These are phyloP conservation scores for Ips typographus DNA, from an alignment of 1,140 invertebrate genomes.

Conservation along the genomic window DNA sequence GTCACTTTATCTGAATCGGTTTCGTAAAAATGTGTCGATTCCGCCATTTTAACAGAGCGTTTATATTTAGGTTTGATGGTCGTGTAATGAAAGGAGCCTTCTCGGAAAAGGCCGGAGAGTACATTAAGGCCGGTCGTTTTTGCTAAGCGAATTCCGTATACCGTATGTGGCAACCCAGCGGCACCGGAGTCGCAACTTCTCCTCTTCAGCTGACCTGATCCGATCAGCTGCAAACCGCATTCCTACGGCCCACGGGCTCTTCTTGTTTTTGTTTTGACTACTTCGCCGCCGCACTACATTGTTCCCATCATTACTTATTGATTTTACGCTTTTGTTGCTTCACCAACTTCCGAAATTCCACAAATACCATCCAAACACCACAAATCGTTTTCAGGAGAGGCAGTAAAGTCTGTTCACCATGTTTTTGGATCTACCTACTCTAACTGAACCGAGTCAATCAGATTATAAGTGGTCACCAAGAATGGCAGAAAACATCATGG, in stretches of 20 bases:
- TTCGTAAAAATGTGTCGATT: not conserved
- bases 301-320: constrained; percentile 23
- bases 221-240: constrained; percentile 36
- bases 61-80: not conserved
- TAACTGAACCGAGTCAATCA: too few species aligned
- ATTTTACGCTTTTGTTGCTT: constrained; percentile 4
- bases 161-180: constrained; percentile 32
- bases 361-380: too few species aligned
- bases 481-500: too few species aligned
- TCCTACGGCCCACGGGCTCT: constrained; percentile 32
- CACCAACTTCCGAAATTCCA: not conserved
- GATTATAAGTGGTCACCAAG: too few species aligned
- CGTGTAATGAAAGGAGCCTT: not conserved
- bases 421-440: too few species aligned
- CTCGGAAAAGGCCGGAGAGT: constrained; percentile 1
- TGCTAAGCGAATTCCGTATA: constrained; percentile 29
- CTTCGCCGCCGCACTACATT: constrained; percentile 21
- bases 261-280: constrained; percentile 35
- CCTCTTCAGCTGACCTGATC: constrained; percentile 25
- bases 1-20: not conserved
- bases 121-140: constrained; percentile 10
- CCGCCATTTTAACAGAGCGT: not conserved
- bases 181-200: constrained; percentile 18
- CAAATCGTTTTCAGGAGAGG: too few species aligned
- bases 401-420: too few species aligned